A percentile compares a stretch with the other conserved stretches of the same genome.
These are phyloP conservation scores for Gonatopus flavifemur DNA, from an alignment of 1,140 invertebrate genomes.

Conservation along the genomic window DNA sequence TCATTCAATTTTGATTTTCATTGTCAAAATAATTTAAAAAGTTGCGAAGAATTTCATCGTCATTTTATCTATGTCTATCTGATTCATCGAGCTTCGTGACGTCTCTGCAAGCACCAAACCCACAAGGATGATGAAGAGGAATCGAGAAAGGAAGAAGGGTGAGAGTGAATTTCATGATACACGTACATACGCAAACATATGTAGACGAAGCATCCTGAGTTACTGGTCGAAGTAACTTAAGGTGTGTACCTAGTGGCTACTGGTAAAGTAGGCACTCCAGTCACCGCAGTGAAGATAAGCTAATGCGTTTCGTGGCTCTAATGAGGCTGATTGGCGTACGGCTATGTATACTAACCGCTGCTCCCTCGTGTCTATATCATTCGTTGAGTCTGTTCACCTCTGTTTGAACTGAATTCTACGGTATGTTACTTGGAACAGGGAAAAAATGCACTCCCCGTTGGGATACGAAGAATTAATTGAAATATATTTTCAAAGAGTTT, in stretches of 20 bases:
- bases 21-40: too few relatives aligned
- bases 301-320: conserved; percentile 51
- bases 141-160: too few relatives aligned
- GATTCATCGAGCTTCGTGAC: neutral
- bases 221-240: conserved; percentile 10
- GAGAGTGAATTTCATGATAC: neutral
- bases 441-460: conserved; percentile 15
- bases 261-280: conserved; percentile 29
- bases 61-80: conserved; percentile 4
- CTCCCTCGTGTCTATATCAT: conserved; percentile 27
- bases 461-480: too few relatives aligned
- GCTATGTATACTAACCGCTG: conserved; percentile 19
- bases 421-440: too few relatives aligned
- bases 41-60: neutral
- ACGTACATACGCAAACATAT: neutral
- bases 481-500: too few relatives aligned
- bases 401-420: too few relatives aligned
- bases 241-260: conserved; percentile 30
- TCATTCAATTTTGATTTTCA: too few relatives aligned
- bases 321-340: conserved; percentile 45
- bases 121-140: neutral
- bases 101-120: neutral
- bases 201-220: neutral
- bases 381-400: conserved; percentile 33
- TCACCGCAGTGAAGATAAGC: conserved; percentile 39